Conservation (phyloP, 2,113 vertebrate species). For the Aix galericulata region DNA sequence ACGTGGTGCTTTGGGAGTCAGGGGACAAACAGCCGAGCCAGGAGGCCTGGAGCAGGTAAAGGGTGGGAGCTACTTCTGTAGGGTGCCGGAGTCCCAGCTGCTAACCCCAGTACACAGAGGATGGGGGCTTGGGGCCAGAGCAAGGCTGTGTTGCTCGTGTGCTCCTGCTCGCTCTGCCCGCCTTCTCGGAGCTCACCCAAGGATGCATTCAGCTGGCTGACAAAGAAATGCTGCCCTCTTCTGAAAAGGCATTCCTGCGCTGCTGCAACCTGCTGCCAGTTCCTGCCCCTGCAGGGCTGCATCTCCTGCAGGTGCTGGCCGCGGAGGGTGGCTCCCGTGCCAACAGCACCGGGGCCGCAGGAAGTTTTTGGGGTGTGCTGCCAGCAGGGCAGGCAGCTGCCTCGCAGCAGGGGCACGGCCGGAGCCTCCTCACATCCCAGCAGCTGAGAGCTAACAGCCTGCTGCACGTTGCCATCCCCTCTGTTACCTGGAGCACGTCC, state of each 20-base stretch:
- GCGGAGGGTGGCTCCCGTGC: not conserved
- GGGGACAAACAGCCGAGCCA: not conserved
- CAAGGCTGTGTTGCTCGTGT: fast-evolving
- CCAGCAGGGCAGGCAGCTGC: not conserved
- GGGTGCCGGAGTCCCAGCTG: not conserved
- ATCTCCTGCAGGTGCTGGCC: not conserved
- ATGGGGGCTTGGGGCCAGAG: not conserved
- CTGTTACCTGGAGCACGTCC: too few relatives aligned
- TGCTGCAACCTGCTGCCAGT: not conserved
- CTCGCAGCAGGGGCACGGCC: not conserved
- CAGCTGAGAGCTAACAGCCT: not conserved
- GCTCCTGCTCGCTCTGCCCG: not conserved
- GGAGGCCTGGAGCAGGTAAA: not conserved
- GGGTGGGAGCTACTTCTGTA: not conserved
- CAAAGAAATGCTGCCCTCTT: not conserved
- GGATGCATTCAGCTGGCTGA: not conserved
- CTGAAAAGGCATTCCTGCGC: not conserved
- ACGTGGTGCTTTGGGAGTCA: not conserved
- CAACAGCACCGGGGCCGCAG: not conserved
- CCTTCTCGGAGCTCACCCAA: fast-evolving
- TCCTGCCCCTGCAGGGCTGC: not conserved
- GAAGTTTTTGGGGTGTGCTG: not conserved
- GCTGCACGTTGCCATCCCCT: too few relatives aligned
- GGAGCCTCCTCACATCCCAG: not conserved
- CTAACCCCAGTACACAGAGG: not conserved